Conservation (phyloP, 2,113 vertebrate genomes). For the Triplophysa siluroides region DNA sequence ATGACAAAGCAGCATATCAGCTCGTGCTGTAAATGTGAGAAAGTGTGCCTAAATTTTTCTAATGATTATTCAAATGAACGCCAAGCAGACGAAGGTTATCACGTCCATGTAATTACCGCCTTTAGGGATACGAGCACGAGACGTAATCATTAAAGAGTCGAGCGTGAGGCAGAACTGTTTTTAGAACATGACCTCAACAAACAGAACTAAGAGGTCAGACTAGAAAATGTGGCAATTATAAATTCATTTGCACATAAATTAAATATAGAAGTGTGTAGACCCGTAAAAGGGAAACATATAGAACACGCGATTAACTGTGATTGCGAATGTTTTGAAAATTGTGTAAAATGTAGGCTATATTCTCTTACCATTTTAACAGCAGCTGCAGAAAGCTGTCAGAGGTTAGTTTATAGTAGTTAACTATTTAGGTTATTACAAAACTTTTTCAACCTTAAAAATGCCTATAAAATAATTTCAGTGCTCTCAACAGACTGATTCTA, state of each 20-base stretch:
- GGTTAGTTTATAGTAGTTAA: too few relatives aligned
- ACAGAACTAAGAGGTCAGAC: neutral
- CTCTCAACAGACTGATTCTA: too few relatives aligned
- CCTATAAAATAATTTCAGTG: too few relatives aligned
- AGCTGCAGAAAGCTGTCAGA: too few relatives aligned
- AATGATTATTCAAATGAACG: constrained; percentile 49
- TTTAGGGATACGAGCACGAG: constrained; percentile 28
- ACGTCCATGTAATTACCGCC: constrained; percentile 34
- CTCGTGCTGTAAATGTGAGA: constrained; percentile 19
- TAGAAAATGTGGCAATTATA: neutral
- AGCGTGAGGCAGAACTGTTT: constrained; percentile 19
- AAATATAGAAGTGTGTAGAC: neutral
- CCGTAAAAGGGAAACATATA: too few relatives aligned
- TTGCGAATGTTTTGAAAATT: too few relatives aligned
- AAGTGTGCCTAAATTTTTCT: constrained; percentile 24
- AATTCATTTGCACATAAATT: neutral
- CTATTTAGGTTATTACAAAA: too few relatives aligned
- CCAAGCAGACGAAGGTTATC: constrained; percentile 35
- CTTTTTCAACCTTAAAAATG: too few relatives aligned
- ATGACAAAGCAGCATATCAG: constrained; percentile 30
- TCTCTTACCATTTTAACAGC: too few relatives aligned
- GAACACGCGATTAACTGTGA: too few relatives aligned
- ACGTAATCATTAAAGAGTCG: constrained; percentile 25
- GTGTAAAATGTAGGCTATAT: too few relatives aligned
- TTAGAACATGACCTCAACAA: constrained; percentile 30